A percentile compares a stretch with the other conserved stretches of the same genome.
Conservation (phyloP, 2,797 vertebrate species). For the Gymnoscopelus microlampas region DNA sequence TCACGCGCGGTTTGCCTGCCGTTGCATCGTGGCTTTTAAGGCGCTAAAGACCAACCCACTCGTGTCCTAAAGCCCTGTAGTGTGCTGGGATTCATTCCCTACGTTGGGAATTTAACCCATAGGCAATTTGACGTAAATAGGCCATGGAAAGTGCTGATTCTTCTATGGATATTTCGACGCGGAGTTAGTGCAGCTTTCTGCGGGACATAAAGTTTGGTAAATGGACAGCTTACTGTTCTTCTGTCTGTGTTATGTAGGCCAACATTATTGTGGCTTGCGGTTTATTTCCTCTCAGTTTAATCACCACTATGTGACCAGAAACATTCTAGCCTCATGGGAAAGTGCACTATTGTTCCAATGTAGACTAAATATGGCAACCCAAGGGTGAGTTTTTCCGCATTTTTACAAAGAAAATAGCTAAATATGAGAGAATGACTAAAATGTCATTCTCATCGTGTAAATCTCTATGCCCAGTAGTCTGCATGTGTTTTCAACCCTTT, state of each 20-base stretch:
- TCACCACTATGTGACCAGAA: conserved; percentile 8
- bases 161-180: no score
- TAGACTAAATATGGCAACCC: conserved; percentile 1
- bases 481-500: no score
- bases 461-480: no score
- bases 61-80: conserved; percentile 34
- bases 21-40: background rate
- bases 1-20: conserved; percentile 38
- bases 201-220: background rate
- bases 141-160: background rate
- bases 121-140: conserved; percentile 10
- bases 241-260: conserved; percentile 20
- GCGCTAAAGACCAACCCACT: conserved; percentile 43
- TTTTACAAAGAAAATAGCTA: conserved; percentile 5
- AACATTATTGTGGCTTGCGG: conserved; percentile 1
- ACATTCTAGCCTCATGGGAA: conserved; percentile 26
- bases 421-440: background rate
- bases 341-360: conserved; percentile 27
- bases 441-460: no score
- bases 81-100: conserved; percentile 44
- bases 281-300: conserved; percentile 15
- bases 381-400: conserved; percentile 14
- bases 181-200: background rate
- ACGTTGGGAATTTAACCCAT: conserved; percentile 8
- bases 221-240: background rate